Evolutionary conservation across 2,888 invertebrate genomes (phyloP).

Genomic region (Onthophagus sagittarius): DNA sequence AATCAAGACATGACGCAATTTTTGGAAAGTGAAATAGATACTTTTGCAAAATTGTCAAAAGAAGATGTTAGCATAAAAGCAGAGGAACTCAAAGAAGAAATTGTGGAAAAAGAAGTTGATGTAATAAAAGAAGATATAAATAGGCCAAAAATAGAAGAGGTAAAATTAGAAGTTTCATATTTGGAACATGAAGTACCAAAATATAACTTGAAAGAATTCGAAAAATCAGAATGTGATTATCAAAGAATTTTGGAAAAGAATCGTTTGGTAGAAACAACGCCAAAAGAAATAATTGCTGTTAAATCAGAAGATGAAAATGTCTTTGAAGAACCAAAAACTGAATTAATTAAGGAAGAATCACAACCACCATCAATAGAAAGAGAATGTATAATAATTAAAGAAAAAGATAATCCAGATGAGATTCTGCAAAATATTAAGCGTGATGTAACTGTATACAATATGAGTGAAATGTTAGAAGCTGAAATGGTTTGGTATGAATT

Average conservation of each 20-base stretch:
- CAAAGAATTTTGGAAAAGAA: not conserved
- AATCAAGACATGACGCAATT: constrained; percentile 16
- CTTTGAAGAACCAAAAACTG: not conserved
- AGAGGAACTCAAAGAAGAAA: not conserved
- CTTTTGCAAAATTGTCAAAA: constrained; percentile 16
- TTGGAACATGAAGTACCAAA: constrained; percentile 4
- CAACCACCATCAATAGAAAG: not conserved
- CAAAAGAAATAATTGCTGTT: not conserved
- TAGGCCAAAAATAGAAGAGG: not conserved
- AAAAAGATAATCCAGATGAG: constrained; percentile 10
- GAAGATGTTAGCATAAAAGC: not conserved
- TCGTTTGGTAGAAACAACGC: not conserved
- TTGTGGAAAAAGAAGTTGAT: not conserved
- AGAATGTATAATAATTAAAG: not conserved
- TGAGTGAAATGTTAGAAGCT: constrained; percentile 27
- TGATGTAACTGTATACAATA: constrained; percentile 25
- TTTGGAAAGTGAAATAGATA: constrained; percentile 20
- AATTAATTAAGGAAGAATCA: not conserved
- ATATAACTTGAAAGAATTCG: not conserved
- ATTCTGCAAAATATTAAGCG: constrained; percentile 17
- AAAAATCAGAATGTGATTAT: constrained; percentile 1
- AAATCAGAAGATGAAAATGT: not conserved
- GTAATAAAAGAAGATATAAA: not conserved
- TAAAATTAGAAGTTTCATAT: not conserved
- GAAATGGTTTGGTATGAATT: constrained; percentile 29